A percentile compares a stretch with the other conserved stretches of the same genome.
phyloP scores from a whole-genome alignment of 1,140 invertebrate species.

The Nasonia giraulti region DNA sequence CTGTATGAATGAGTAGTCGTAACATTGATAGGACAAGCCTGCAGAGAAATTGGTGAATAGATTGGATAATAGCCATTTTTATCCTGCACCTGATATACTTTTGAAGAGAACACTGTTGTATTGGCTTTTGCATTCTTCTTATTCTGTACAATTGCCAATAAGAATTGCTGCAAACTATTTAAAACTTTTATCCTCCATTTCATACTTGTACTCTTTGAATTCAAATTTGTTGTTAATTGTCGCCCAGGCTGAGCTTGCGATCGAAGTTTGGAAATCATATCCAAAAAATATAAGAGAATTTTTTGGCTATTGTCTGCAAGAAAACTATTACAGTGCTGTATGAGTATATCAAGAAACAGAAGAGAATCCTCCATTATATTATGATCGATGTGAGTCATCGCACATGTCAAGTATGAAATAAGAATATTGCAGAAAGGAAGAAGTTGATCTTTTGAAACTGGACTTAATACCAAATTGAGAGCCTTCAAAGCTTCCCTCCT shows the following conservation, averaged over 20 bases:
- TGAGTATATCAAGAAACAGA: conserved; percentile 82
- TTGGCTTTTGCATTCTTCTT: conserved; percentile 44
- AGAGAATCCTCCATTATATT: conserved; percentile 88
- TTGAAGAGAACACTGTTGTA: conserved; percentile 4
- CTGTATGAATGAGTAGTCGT: conserved; percentile 40
- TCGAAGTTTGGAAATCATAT: conserved; percentile 84
- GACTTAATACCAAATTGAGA: conserved; percentile 78
- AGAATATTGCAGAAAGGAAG: conserved; percentile 84
- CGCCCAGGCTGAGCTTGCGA: conserved; percentile 78
- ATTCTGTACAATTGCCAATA: conserved; percentile 70
- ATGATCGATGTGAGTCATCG: conserved; percentile 89
- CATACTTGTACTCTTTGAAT: conserved; percentile 80
- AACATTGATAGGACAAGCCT: conserved; percentile 58
- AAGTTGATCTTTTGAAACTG: conserved; percentile 72
- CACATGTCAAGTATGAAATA: conserved; percentile 86
- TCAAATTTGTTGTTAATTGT: conserved; percentile 79
- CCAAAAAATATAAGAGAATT: conserved; percentile 85
- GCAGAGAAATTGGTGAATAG: conserved; percentile 54
- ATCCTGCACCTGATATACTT: conserved; percentile 49
- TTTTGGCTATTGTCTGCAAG: conserved; percentile 79
- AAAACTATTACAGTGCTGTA: conserved; percentile 77
- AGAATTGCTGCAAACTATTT: conserved; percentile 78
- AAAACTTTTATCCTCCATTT: conserved; percentile 86
- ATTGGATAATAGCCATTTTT: conserved; percentile 55
- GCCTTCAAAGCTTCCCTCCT: conserved; percentile 81